Evolutionary conservation across 2,113 vertebrate genomes (phyloP).

Genomic region (Ginglymostoma cirratum): DNA sequence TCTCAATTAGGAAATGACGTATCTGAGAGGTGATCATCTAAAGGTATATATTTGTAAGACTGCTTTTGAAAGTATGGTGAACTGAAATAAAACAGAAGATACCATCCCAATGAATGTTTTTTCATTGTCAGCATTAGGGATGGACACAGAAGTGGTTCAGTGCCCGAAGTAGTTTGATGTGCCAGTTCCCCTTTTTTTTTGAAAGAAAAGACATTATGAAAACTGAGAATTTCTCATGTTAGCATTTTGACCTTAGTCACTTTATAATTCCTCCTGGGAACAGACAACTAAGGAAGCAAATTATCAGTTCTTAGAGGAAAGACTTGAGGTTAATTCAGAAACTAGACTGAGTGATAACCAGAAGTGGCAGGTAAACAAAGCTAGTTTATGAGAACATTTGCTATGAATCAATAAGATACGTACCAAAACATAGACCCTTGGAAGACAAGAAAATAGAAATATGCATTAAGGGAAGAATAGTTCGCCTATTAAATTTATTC

Average conservation of each 20-base stretch:
- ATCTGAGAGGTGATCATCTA: not conserved
- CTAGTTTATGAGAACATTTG: not conserved
- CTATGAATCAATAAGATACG: not conserved
- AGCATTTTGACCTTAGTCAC: not conserved
- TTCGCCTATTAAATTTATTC: not conserved
- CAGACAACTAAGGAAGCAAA: not conserved
- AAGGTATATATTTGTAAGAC: not conserved
- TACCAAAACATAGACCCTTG: not conserved
- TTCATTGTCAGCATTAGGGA: not conserved
- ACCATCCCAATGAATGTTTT: not conserved
- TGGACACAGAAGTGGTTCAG: not conserved
- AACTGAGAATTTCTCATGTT: constrained; percentile 9
- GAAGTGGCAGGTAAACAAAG: not conserved
- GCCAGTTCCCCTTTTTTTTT: not conserved
- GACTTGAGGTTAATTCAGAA: not conserved
- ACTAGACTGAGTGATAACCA: not conserved
- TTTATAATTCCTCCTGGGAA: not conserved
- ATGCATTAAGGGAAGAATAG: not conserved
- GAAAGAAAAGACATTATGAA: not conserved
- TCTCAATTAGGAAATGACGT: not conserved
- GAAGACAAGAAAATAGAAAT: not conserved
- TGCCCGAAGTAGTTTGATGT: not conserved
- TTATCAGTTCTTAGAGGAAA: not conserved
- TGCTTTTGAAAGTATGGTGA: not conserved
- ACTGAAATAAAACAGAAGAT: not conserved